Percentiles rank a stretch among this genome's conserved stretches.
phyloP scores from a whole-genome alignment of 1,140 invertebrate genomes.

The Idris sp. region DNA sequence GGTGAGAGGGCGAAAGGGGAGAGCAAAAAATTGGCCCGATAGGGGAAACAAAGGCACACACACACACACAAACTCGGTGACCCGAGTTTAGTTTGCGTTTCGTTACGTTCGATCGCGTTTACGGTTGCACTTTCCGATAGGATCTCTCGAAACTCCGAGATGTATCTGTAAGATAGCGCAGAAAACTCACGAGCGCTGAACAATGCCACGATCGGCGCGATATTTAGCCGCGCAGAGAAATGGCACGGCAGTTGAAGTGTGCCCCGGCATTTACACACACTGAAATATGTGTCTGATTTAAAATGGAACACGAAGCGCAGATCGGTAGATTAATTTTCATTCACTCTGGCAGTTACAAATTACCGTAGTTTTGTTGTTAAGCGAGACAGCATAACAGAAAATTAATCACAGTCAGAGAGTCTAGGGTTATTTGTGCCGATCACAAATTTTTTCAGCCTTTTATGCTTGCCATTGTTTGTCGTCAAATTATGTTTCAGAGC shows the following conservation, averaged over 20 bases:
- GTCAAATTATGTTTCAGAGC: no score
- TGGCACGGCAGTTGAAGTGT: slow-evolving; percentile 26
- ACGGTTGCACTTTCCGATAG: slow-evolving; percentile 56
- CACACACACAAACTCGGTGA: no score
- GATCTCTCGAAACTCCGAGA: slow-evolving; percentile 46
- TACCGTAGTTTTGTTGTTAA: slow-evolving; percentile 32
- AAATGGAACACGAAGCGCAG: slow-evolving; percentile 41
- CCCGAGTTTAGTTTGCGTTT: slow-evolving; percentile 53
- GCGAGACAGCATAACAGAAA: slow-evolving; percentile 30
- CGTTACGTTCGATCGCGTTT: slow-evolving; percentile 61
- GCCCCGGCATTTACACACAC: slow-evolving; percentile 34
- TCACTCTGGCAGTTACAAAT: slow-evolving; percentile 42
- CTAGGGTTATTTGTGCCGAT: slow-evolving; percentile 32
- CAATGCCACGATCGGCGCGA: slow-evolving; percentile 47
- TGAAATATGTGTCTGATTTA: slow-evolving; percentile 50
- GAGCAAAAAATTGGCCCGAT: slow-evolving; percentile 32
- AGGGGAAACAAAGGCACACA: slow-evolving; percentile 53
- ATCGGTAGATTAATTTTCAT: slow-evolving; percentile 38
- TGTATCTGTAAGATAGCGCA: slow-evolving; percentile 48
- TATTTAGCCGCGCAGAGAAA: slow-evolving; percentile 48
- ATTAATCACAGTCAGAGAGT: slow-evolving; percentile 31
- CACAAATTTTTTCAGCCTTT: slow-evolving; percentile 19
- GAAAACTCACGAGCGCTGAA: slow-evolving; percentile 55
- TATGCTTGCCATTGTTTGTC: slow-evolving; percentile 9
- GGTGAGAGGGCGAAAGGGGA: not conserved